Base-by-base conservation (phyloP, 2,113 vertebrate genomes). In the Ondatra zibethicus region DNA sequence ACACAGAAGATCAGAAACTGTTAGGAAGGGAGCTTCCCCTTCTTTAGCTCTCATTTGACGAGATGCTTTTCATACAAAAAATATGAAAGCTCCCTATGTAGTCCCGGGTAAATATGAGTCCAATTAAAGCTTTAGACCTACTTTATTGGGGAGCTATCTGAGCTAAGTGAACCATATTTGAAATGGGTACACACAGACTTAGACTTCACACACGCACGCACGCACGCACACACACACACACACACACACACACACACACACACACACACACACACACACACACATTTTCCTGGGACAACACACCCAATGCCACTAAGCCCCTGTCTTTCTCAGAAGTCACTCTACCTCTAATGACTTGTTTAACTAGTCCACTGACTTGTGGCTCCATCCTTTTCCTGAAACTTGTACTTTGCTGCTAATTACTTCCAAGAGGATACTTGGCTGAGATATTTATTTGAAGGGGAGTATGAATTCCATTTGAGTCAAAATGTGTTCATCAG, bases 101-200 rank as follows among this genome's bases (percentile, higher is more conserved):
- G 95, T 96, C 45, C 42, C 47, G 65, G 61, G 86, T 96, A 96
- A 95, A 97, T 93, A 76, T 1, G 47, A 89, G 55, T 45, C 50
- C 81, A 95, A 31, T 77, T 65, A 85, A 91, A 50, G 13, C 14
- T 87, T 50, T 93, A 70, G 52, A 39, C 70, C 31, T 58, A 50
- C 45, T 76, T 78, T 29, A 76, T 52, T 82, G 16, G 50, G 27
- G 12, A 50, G 29, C 52, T 55, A 68, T 73, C 81, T 25, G 19
- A 87, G 47, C n/a, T 89, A 89, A 50, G 39, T 63, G 55, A 81
- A 58, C 33, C 61, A 92, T 91, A 95, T 93, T 73, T 93, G 82
- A 94, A 77, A 88, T 29, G 2, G 4, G 1, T 33, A 66, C 52
- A 12, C 9, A 17, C 47, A 50, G 12, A 88, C 63, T 65, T 65